Base-by-base conservation (phyloP, 2,113 vertebrate species). In the Patagioenas fasciata region DNA sequence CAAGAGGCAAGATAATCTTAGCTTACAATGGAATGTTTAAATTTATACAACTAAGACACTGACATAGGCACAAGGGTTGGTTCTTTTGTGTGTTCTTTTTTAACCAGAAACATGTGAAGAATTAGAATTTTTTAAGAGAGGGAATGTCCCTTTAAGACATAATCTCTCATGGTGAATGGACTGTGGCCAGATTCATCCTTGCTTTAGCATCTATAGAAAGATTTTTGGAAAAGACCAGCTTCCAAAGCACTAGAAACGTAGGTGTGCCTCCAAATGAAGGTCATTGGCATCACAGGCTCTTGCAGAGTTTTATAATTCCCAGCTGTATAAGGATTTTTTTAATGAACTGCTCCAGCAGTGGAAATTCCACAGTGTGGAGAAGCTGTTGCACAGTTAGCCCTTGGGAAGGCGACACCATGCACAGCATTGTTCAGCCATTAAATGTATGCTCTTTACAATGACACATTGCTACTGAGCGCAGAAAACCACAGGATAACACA, bases 1-100 rank as follows among this genome's bases (percentile, higher is more conserved):
- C 94, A 94, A 92, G 80, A 93, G 47, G 92, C 90, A 95, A 96
- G 96, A 97, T 97, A 97, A 97, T 97, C 96, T 96, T 96, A 95
- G 97, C 80, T 97, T 96, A 95, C 93, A 95, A 80, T 96, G 96
- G 97, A 97, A 96, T 97, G 96, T 88, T 94, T 91, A 88, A 91
- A 96, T 96, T 91, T 95, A 94, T 93, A 95, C 84, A 94, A 56
- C 70, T 86, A 96, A 96, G 82, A 89, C 79, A 93, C 92, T 92
- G 89, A 97, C 92, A 96, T 47, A 95, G 93, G 92, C 96, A 92
- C 66, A 61, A 80, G 78, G 19, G 16, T 32, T 96, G 54, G 50
- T 72, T 91, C 69, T 91, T 90, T 72, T 71, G 61, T 47, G 65
- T 34, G 34, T 44, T 56, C 62, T 81, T 79, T 93, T 89, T 73